phyloP scores from a whole-genome alignment of 2,113 vertebrate genomes.

The Dicrurus megarhynchus region DNA sequence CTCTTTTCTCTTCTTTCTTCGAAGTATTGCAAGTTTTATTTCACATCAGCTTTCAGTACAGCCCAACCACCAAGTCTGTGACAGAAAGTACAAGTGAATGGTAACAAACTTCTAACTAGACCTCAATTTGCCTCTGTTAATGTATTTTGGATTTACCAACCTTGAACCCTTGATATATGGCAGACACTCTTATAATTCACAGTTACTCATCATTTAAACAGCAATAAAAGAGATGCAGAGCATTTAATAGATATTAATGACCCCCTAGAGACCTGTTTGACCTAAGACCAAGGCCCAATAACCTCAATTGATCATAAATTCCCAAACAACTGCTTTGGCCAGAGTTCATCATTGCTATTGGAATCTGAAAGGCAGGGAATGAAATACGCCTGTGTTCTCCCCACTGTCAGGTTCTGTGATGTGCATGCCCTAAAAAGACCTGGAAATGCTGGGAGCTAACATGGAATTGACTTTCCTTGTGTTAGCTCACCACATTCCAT shows the following conservation, averaged over 20 bases:
- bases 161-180: not conserved
- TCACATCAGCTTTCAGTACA: not conserved
- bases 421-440: not conserved
- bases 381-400: not conserved
- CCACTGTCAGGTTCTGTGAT: not conserved
- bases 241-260: not conserved
- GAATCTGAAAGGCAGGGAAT: not conserved
- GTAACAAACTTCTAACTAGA: not conserved
- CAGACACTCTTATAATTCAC: not conserved
- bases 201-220: not conserved
- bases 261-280: not conserved
- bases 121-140: not conserved
- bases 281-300: not conserved
- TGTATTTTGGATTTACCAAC: not conserved
- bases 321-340: not conserved
- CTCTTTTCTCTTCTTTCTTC: not conserved
- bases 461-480: not conserved
- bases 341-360: not conserved
- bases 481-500: not conserved
- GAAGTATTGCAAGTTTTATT: not conserved
- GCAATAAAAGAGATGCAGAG: not conserved
- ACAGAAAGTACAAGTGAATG: not conserved
- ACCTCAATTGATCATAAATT: not conserved
- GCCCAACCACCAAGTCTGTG: not conserved
- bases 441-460: not conserved